Conservation (phyloP, 2,888 invertebrate genomes). For the Uloborus plumipes region DNA sequence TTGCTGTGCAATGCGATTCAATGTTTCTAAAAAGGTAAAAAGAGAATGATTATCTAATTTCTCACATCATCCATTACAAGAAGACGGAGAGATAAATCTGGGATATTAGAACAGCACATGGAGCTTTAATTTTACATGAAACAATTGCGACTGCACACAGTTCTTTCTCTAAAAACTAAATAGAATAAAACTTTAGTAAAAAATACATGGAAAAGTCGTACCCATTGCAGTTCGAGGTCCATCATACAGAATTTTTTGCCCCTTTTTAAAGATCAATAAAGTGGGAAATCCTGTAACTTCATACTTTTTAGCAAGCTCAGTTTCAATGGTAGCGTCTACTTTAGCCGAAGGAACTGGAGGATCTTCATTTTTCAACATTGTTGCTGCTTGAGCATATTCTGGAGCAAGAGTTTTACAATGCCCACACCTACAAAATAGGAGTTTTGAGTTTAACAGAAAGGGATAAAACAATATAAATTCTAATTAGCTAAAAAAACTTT, state of each 20-base stretch:
- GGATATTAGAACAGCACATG: too few species aligned
- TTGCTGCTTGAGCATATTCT: slow-evolving; percentile 74
- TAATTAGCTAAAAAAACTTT: background rate
- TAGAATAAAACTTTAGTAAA: too few species aligned
- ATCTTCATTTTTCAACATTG: slow-evolving; percentile 66
- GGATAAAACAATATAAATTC: too few species aligned
- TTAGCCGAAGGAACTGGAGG: slow-evolving; percentile 72
- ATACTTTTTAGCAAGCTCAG: slow-evolving; percentile 72
- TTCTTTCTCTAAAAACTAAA: too few species aligned
- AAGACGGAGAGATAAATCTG: too few species aligned
- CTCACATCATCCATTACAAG: too few species aligned
- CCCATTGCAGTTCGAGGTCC: slow-evolving; percentile 72
- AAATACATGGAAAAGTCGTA: slow-evolving; percentile 64
- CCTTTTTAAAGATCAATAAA: slow-evolving; percentile 73
- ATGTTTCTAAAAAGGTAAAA: too few species aligned
- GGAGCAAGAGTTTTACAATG: slow-evolving; percentile 76
- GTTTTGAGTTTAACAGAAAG: too few species aligned
- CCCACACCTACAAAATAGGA: slow-evolving; percentile 73
- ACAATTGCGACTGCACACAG: too few species aligned
- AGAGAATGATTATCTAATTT: too few species aligned
- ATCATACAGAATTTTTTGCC: slow-evolving; percentile 72
- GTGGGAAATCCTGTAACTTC: slow-evolving; percentile 75
- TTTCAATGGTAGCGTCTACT: slow-evolving; percentile 74
- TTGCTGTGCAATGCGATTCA: too few species aligned
- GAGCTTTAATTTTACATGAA: too few species aligned